A percentile compares a stretch with the other conserved stretches of the same genome.
phyloP scores from a whole-genome alignment of 2,797 vertebrate species.

The Synanceia verrucosa region DNA sequence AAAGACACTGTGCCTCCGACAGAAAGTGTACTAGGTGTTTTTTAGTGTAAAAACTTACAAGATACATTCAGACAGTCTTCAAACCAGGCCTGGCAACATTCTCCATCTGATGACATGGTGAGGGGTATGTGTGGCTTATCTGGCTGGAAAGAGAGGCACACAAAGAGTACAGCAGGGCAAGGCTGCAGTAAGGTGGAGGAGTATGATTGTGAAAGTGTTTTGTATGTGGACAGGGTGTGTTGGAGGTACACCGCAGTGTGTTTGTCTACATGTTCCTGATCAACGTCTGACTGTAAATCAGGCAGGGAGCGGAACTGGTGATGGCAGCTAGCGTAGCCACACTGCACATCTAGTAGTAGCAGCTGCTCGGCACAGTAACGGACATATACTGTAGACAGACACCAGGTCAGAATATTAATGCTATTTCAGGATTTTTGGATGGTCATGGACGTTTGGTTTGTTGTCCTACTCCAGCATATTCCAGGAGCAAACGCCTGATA shows the following conservation, averaged over 20 bases:
- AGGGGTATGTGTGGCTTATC: background rate
- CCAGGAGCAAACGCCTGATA: background rate
- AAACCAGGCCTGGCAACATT: background rate
- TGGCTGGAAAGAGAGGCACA: background rate
- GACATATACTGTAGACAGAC: constrained; percentile 14
- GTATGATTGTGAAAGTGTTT: constrained; percentile 38
- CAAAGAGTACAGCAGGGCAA: background rate
- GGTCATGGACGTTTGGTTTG: no score
- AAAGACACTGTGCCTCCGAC: background rate
- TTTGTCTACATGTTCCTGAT: constrained; percentile 61
- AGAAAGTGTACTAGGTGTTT: constrained; percentile 4
- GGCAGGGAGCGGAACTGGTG: constrained; percentile 52
- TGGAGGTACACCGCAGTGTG: constrained; percentile 46
- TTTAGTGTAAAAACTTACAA: background rate
- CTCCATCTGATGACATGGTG: background rate
- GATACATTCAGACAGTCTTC: background rate
- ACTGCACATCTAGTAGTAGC: constrained; percentile 54
- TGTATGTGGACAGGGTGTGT: constrained; percentile 23
- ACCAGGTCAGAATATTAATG: background rate
- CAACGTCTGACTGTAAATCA: constrained; percentile 80
- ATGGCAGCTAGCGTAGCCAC: constrained; percentile 60
- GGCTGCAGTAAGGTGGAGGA: background rate
- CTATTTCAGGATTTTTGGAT: background rate
- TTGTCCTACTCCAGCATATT: background rate
- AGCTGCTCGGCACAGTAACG: constrained; percentile 64